A percentile compares a stretch with the other conserved stretches of the same genome.
These are phyloP conservation scores for Sarcophaga caerulescens DNA, from an alignment of 2,888 invertebrate genomes.

Conservation along the genomic window DNA sequence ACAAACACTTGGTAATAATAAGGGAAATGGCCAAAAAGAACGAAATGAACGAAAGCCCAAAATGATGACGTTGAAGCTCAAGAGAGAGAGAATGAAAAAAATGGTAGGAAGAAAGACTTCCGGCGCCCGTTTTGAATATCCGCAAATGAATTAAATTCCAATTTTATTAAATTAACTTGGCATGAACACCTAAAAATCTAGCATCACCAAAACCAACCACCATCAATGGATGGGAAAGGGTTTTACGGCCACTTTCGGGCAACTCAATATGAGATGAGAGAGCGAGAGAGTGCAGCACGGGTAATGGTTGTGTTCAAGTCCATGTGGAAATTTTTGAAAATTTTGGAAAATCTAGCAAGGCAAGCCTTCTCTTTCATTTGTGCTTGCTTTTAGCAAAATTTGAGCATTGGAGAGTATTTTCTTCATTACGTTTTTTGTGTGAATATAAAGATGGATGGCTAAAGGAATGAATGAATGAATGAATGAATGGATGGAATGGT, in stretches of 20 bases:
- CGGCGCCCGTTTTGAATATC: constrained; percentile 71
- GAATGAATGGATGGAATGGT: constrained; percentile 16
- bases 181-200: constrained; percentile 78
- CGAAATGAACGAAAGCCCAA: background rate
- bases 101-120: constrained; percentile 58
- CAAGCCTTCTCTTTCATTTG: too few species aligned
- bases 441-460: constrained; percentile 12
- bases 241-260: background rate
- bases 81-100: constrained; percentile 36
- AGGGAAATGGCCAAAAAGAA: background rate
- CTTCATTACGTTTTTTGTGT: background rate
- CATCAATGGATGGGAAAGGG: background rate
- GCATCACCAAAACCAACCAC: background rate
- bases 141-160: constrained; percentile 79
- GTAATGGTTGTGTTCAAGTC: background rate
- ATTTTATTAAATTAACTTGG: constrained; percentile 80
- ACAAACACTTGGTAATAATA: constrained; percentile 40
- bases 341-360: too few species aligned
- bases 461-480: constrained; percentile 21
- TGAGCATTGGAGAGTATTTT: background rate
- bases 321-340: background rate
- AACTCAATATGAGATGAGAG: background rate
- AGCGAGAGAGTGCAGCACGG: background rate
- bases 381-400: too few species aligned
- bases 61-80: constrained; percentile 26